These are phyloP conservation scores for Gymnogyps californianus DNA, from an alignment of 2,113 vertebrate species.

Conservation along the genomic window DNA sequence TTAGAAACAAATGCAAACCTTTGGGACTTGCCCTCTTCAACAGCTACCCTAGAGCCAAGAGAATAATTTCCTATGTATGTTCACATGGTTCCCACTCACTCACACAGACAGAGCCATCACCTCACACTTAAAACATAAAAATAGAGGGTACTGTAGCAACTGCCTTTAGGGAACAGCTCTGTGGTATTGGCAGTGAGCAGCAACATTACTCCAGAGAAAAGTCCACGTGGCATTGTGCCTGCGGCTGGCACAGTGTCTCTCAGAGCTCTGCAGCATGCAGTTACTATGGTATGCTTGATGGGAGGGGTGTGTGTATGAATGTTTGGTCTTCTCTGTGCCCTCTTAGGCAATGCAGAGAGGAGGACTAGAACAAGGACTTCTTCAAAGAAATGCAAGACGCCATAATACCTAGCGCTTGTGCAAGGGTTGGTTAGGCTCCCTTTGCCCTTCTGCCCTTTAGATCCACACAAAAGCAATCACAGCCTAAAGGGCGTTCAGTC, in stretches of 20 bases:
- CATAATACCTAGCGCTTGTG: neutral
- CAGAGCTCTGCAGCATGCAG: neutral
- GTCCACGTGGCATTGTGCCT: neutral
- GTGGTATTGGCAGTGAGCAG: neutral
- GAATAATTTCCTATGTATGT: neutral
- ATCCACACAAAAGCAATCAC: neutral
- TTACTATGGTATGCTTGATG: neutral
- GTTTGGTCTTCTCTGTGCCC: neutral
- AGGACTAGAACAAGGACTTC: neutral
- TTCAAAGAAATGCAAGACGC: neutral
- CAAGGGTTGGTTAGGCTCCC: neutral
- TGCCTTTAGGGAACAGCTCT: neutral
- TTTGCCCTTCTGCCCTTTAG: neutral
- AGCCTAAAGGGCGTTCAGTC: neutral
- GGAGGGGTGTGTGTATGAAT: too few species aligned
- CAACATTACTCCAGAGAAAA: neutral
- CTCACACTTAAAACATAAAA: neutral
- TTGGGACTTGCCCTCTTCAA: neutral
- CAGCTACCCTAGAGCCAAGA: neutral
- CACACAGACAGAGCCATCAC: neutral
- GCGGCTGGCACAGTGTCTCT: neutral
- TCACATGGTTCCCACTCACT: neutral
- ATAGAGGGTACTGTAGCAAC: neutral
- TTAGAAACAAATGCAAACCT: slow-evolving; percentile 20
- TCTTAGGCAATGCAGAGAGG: neutral